A percentile compares a stretch with the other conserved stretches of the same genome.
These are phyloP conservation scores for Acanthosepion lycidas DNA, from an alignment of 2,888 invertebrate species.

Conservation along the genomic window DNA sequence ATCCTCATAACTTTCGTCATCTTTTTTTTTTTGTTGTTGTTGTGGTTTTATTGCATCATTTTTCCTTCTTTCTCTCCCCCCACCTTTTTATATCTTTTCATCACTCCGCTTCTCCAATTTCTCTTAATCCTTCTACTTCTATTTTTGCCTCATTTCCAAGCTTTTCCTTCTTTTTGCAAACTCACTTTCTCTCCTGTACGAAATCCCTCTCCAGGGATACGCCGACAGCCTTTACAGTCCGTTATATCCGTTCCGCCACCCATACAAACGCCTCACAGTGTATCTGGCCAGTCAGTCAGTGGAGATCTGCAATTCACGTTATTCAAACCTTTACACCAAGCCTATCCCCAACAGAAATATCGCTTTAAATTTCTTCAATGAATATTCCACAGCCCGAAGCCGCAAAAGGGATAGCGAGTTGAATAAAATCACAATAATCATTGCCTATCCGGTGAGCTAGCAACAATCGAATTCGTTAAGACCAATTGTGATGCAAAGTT, in stretches of 20 bases:
- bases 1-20: rapidly evolving
- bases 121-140: neutral
- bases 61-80: neutral
- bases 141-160: rapidly evolving
- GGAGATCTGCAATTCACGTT: neutral
- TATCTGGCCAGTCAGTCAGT: neutral
- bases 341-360: slow-evolving; percentile 33
- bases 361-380: neutral
- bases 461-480: slow-evolving; percentile 33
- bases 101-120: neutral
- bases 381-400: slow-evolving; percentile 22
- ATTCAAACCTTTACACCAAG: slow-evolving; percentile 33
- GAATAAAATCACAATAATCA: slow-evolving; percentile 33
- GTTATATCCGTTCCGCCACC: neutral
- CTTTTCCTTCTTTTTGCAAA: neutral
- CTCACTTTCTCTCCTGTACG: neutral
- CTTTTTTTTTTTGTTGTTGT: neutral
- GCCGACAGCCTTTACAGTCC: neutral
- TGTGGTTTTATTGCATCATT: no score
- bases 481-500: neutral
- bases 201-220: neutral
- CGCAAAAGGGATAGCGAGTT: slow-evolving; percentile 21
- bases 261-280: neutral
- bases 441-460: slow-evolving; percentile 14
- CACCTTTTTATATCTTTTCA: neutral